A percentile compares a stretch with the other conserved stretches of the same genome.
Conservation (phyloP, 2,888 invertebrate genomes). For the Drosophila differens region DNA sequence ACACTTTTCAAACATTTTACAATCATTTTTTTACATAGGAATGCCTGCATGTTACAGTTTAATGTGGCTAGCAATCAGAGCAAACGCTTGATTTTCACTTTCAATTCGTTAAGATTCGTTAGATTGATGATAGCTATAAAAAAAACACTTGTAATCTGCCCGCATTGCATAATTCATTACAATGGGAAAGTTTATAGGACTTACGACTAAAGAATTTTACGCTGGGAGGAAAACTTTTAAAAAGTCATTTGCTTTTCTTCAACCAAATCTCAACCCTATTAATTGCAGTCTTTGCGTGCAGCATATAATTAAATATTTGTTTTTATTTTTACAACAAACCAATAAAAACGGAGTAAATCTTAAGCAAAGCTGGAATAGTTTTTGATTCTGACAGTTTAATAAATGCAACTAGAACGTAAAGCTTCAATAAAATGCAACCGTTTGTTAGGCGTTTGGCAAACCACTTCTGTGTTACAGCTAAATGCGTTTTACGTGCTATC, state of each 20-base stretch:
- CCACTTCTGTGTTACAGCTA: not conserved
- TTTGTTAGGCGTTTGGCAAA: not conserved
- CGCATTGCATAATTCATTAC: conserved; percentile 15
- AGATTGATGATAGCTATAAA: conserved; percentile 28
- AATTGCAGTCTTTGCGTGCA: not conserved
- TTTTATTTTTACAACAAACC: not conserved
- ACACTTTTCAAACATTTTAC: conserved; percentile 5
- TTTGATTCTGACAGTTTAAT: not conserved
- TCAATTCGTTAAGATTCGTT: conserved; percentile 21
- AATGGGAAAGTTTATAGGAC: not conserved
- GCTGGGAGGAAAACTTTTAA: not conserved
- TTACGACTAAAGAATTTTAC: not conserved
- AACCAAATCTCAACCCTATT: not conserved
- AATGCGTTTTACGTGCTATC: conserved; percentile 22
- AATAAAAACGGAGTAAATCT: not conserved
- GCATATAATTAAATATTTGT: not conserved
- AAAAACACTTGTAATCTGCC: not conserved
- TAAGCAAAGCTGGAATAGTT: not conserved
- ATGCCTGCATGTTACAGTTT: conserved; percentile 1
- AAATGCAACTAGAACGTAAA: not conserved
- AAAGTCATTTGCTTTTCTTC: not conserved
- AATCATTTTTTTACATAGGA: conserved; percentile 9
- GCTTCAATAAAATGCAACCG: not conserved
- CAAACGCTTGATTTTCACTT: conserved; percentile 31
- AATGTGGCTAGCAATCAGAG: conserved; percentile 18